Base-by-base conservation (phyloP, 2,888 invertebrate genomes). In the Lasioglossum figueresi region DNA sequence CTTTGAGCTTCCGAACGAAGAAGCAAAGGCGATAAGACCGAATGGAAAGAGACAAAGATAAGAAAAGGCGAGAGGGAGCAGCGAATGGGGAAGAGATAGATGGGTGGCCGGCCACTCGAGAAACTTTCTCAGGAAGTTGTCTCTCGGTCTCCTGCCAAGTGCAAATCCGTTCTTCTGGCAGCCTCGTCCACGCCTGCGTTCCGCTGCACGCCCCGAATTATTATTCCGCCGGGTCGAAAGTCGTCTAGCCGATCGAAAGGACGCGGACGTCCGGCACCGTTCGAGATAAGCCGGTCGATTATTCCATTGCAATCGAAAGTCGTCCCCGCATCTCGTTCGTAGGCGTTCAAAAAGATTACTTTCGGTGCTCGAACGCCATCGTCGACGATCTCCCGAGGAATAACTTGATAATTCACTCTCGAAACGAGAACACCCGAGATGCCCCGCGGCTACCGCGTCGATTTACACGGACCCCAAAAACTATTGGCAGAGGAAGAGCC, bases 51-150 rank as follows among this genome's bases (percentile, higher is more conserved):
- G 82, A 86, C 80, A 84, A 81, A 85, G 85, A 83, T 83, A 85
- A 83, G 83, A 71, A 76, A 45, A 45, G 40, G 43, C 19, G 63
- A 37, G 56, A 40, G 43, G 70, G 63, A 52, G 56, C 16, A 31
- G 14, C 84, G 87, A 83, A 79, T 23, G 79, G 79, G 71, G 79
- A 56, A 70, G 76, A 79, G 87, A 80, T 76, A 82, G 79, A 79
- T 76, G 83, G 80, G 59, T 73, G 75, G 78, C 70, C 76, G 80
- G 83, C 80, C 90, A 86, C 76, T 87, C 87, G 79, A 85, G 86
- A 82, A 90, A 90, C 88, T 90, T 90, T 90, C 87, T 73, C 83
- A 86, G 88, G 86, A 88, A 90, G 88, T 88, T 90, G 90, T 90
- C 90, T 78, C 86, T 81, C 77, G 82, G 76, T 87, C 63, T 83